Evolutionary conservation across 2,888 invertebrate species (phyloP).

Genomic region (Drosophila robusta): DNA sequence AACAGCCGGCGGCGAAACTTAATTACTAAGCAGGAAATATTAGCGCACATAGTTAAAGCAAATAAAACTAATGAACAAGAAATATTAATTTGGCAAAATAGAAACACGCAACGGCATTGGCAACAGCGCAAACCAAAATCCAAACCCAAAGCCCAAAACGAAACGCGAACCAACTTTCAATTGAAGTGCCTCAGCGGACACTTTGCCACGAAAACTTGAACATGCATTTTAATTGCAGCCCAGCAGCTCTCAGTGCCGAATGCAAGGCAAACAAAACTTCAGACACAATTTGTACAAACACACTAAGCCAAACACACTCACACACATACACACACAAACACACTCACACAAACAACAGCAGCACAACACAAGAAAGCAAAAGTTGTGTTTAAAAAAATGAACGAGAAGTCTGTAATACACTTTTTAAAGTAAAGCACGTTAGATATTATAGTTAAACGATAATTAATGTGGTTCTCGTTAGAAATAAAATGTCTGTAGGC

Average conservation of each 20-base stretch:
- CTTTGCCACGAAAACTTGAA: slow-evolving; percentile 73
- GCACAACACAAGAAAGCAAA: slow-evolving; percentile 36
- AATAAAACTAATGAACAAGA: slow-evolving; percentile 78
- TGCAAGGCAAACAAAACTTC: slow-evolving; percentile 67
- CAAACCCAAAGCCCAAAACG: slow-evolving; percentile 8
- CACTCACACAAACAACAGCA: background rate
- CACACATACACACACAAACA: slow-evolving; percentile 17
- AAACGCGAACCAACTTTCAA: slow-evolving; percentile 55
- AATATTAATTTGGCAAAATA: slow-evolving; percentile 71
- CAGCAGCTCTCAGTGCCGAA: slow-evolving; percentile 41
- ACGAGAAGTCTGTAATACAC: slow-evolving; percentile 27
- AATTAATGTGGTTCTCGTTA: background rate
- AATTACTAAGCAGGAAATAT: slow-evolving; percentile 77
- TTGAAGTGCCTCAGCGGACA: slow-evolving; percentile 53
- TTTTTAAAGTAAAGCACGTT: background rate
- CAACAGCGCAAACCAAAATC: background rate
- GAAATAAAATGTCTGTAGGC: too few relatives aligned
- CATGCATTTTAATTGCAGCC: slow-evolving; percentile 77
- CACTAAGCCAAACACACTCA: slow-evolving; percentile 18
- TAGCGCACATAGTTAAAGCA: slow-evolving; percentile 61
- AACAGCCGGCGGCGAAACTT: slow-evolving; percentile 41
- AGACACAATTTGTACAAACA: slow-evolving; percentile 70
- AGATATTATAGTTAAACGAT: background rate
- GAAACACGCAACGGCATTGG: slow-evolving; percentile 49
- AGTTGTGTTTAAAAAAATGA: slow-evolving; percentile 4